phyloP scores from a whole-genome alignment of 2,113 vertebrate genomes.

The Chaenogobius annularis region DNA sequence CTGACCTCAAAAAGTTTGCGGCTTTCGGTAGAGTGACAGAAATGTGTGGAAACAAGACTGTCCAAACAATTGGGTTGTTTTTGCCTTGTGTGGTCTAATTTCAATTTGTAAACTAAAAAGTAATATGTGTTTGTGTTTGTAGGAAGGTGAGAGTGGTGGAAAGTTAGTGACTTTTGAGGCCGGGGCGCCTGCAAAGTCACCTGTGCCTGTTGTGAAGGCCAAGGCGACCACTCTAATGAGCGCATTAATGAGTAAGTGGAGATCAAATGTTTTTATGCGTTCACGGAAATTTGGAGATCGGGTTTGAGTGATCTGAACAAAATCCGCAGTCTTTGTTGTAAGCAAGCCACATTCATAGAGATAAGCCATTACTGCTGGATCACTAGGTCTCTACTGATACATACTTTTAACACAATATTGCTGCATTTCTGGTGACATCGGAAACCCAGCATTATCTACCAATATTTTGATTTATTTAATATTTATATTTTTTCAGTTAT shows the following conservation, averaged over 20 bases:
- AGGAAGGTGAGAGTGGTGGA: constrained; percentile 82
- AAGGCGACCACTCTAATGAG: constrained; percentile 93
- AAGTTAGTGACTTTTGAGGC: constrained; percentile 32
- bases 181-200: constrained; percentile 62
- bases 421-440: too few species aligned
- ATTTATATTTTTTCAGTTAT: too few species aligned
- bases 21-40: neutral
- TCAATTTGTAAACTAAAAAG: constrained; percentile 8
- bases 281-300: neutral
- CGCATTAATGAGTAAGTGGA: constrained; percentile 90
- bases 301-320: too few species aligned
- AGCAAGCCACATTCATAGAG: too few species aligned
- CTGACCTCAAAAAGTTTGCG: neutral
- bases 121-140: constrained; percentile 31
- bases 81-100: neutral
- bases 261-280: neutral
- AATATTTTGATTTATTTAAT: too few species aligned
- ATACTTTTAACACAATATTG: too few species aligned
- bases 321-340: too few species aligned
- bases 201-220: constrained; percentile 86
- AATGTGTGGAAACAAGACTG: neutral
- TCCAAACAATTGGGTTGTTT: neutral
- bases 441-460: too few species aligned
- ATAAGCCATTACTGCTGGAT: too few species aligned
- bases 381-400: too few species aligned